Base-by-base conservation (phyloP, 2,113 vertebrate species). In the Mungos mungo region DNA sequence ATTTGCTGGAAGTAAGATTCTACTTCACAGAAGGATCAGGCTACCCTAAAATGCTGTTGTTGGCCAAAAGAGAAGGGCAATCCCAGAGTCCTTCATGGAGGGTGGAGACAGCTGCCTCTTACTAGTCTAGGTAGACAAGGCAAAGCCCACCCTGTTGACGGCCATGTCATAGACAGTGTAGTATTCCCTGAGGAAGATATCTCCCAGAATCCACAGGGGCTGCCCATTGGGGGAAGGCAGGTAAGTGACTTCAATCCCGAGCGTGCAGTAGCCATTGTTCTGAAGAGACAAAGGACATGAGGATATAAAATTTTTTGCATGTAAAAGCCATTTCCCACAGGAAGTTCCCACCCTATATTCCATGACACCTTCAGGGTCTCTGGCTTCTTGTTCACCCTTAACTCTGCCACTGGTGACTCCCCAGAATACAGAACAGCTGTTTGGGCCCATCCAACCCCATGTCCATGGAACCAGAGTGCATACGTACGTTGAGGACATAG, bases 111-210 rank as follows among this genome's bases (percentile, higher is more conserved):
- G 35, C 23, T 65, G 54, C 25, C 15, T 23, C 0, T 11, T 31
- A 3, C 21, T 23, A 41, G 45, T 90, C 96, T 98, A 99, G 50
- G 35, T 97, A 45, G 98, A 97, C 50, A 74, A 2, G 27, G 98
- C 99, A 84, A 99, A 99, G 41, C 98, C 98, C 0, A 98, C 54
- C 3, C 82, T 96, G 96, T 98, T 98, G 98, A 98, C 98, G 94
- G 95, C 84, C 82, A 98, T 98, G 95, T 98, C 97, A 0, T 96
- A 99, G 93, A 99, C 57, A 6, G 98, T 99, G 74, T 98, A 99
- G 96, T 98, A 99, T 5, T 98, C 96, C 72, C 98, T 98, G 29
- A 99, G 98, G 96, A 99, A 98, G 69, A 99, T 98, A 0, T 99
- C 98, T 81, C 98, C 98, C 84, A 99, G 95, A 97, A 98, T 98